Base-by-base conservation (phyloP, 2,797 vertebrate genomes). In the Nasua narica region DNA sequence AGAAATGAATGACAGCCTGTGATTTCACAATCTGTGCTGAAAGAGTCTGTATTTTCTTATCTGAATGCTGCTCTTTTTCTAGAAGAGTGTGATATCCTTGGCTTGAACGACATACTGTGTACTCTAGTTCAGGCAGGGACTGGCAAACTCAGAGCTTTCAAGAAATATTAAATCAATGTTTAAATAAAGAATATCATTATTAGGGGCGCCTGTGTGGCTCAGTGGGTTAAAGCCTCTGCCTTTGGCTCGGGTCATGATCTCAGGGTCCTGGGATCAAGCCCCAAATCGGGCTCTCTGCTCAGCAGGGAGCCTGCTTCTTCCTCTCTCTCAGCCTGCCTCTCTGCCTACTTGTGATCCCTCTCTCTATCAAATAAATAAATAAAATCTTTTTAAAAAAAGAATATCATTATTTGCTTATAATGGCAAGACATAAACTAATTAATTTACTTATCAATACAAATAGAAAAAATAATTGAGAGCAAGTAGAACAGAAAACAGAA, bases 401-500 rank as follows among this genome's bases (percentile, higher is more conserved):
- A 35, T 85, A 21, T 90, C 81, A 65, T 46, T 76, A 21, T 54
- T 79, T 90, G 79, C 87, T 90, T 70, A 85, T 88, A 67, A 56
- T 84, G 78, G 83, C 0, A 77, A 96, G n/a, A 91, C 8, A 93
- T 32, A 85, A 79, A 29, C 25, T 52, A 83, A 95, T 93, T 52
- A 83, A 95, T 93, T 76, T 76, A 54, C 58, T 74, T 94, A 46
- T 72, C 79, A 65, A 91, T 54, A 56, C 92, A 87, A 95, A 91
- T 77, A 62, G 40, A 72, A 79, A 87, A 91, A 91, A 46, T 82
- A 96, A 92, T 46, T 65, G 69, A 91, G 67, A 91, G 13, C 50
- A 87, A 91, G 74, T 11, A 67, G 69, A 90, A 65, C 21, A 78
- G 56, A 70, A 54, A 82, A 62, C 16, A 88, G 69, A 23, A 81